These are phyloP conservation scores for Tokudaia tokunoshimensis DNA, from an alignment of 2,797 vertebrate genomes.

Conservation along the genomic window DNA sequence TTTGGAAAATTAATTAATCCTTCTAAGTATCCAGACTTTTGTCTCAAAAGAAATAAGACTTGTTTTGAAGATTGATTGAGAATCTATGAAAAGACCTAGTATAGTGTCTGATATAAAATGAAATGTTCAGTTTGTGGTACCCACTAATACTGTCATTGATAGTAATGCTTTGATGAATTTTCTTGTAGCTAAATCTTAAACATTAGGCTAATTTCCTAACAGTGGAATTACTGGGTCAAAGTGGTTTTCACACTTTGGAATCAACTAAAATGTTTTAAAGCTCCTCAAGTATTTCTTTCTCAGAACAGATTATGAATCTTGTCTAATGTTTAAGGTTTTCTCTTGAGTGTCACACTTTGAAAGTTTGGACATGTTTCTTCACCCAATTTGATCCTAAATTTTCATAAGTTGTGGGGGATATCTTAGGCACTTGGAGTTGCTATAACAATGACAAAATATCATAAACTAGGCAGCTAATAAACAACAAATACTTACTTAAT, in stretches of 20 bases:
- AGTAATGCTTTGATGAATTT: slow-evolving; percentile 44
- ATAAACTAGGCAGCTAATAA: neutral
- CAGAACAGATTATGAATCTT: neutral
- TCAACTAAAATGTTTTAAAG: slow-evolving; percentile 4
- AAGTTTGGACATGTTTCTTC: neutral
- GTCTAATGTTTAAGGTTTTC: neutral
- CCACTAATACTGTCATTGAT: slow-evolving; percentile 40
- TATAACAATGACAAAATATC: neutral
- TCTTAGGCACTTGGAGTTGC: neutral
- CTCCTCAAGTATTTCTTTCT: neutral
- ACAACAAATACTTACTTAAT: neutral
- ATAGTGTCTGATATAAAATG: slow-evolving; percentile 6
- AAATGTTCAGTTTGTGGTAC: slow-evolving; percentile 30
- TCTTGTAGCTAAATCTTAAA: slow-evolving; percentile 46
- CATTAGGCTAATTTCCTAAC: slow-evolving; percentile 54
- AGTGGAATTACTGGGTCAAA: slow-evolving; percentile 12
- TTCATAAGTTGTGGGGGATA: neutral
- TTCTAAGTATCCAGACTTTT: neutral
- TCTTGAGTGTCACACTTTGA: neutral
- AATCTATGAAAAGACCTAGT: neutral
- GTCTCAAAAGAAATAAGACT: slow-evolving; percentile 23
- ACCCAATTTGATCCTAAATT: neutral
- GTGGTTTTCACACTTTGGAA: slow-evolving; percentile 41
- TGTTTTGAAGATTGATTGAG: slow-evolving; percentile 48
- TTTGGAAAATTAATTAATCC: slow-evolving; percentile 45